Evolutionary conservation across 2,797 vertebrate genomes (phyloP).

Genomic region (Eulemur mongoz): DNA sequence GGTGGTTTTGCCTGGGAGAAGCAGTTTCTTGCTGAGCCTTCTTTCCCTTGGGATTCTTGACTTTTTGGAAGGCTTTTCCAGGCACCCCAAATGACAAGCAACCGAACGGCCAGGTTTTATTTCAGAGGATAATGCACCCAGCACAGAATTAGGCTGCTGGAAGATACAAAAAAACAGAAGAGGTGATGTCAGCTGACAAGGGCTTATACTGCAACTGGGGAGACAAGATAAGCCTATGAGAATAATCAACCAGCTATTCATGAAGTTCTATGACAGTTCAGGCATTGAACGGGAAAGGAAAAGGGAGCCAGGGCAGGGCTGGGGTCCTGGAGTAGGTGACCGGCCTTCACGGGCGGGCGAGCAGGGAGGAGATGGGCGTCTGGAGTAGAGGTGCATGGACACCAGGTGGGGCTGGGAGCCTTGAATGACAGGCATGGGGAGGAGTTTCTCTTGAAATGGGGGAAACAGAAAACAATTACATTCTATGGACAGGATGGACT

Average conservation of each 20-base stretch:
- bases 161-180: neutral
- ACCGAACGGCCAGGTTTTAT: neutral
- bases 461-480: neutral
- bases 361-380: neutral
- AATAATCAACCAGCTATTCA: neutral
- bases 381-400: neutral
- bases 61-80: neutral
- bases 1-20: neutral
- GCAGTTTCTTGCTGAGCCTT: neutral
- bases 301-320: neutral
- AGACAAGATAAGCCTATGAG: neutral
- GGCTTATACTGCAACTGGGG: neutral
- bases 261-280: accelerated
- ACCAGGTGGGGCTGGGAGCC: neutral
- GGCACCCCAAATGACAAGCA: neutral
- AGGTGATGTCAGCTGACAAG: neutral
- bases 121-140: neutral
- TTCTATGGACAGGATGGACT: too few species aligned
- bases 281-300: neutral
- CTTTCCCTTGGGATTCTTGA: neutral
- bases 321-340: neutral
- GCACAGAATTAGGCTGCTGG: neutral
- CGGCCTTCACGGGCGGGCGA: accelerated
- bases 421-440: neutral
- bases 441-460: neutral